These are phyloP conservation scores for Polyboroides typus DNA, from an alignment of 2,797 vertebrate species.

Conservation along the genomic window DNA sequence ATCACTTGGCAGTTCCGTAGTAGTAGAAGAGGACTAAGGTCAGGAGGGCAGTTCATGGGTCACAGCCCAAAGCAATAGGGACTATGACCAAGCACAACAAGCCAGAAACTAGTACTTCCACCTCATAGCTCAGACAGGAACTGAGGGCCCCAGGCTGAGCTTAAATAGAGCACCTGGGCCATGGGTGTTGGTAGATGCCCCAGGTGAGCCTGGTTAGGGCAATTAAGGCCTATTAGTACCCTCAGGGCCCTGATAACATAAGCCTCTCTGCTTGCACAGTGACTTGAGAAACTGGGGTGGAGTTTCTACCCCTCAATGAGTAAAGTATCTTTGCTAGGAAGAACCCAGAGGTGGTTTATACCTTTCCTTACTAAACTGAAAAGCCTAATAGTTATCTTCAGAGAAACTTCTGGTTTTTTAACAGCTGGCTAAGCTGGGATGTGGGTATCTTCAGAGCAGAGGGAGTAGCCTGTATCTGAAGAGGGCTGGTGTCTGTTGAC, in stretches of 20 bases:
- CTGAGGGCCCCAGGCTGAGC: rapidly evolving
- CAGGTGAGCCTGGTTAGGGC: not conserved
- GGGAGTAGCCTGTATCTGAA: not conserved
- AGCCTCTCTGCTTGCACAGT: not conserved
- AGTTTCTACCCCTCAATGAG: rapidly evolving
- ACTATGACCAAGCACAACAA: rapidly evolving
- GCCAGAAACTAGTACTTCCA: rapidly evolving
- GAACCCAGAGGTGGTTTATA: not conserved
- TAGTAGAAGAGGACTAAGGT: not conserved
- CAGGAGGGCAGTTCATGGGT: not conserved
- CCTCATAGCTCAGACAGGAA: rapidly evolving
- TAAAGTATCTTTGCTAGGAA: not conserved
- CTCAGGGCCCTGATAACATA: not conserved
- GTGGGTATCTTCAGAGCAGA: not conserved
- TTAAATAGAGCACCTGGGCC: not conserved
- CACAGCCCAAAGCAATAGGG: rapidly evolving
- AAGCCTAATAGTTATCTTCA: not conserved
- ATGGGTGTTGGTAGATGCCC: not conserved
- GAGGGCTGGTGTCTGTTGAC: not conserved
- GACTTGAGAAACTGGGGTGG: too few relatives aligned
- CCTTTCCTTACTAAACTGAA: not conserved
- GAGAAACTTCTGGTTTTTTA: not conserved
- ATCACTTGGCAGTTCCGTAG: not conserved
- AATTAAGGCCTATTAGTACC: not conserved
- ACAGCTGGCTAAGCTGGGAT: not conserved